These are phyloP conservation scores for Neomorphus geoffroyi DNA, from an alignment of 2,797 vertebrate species.

Conservation along the genomic window DNA sequence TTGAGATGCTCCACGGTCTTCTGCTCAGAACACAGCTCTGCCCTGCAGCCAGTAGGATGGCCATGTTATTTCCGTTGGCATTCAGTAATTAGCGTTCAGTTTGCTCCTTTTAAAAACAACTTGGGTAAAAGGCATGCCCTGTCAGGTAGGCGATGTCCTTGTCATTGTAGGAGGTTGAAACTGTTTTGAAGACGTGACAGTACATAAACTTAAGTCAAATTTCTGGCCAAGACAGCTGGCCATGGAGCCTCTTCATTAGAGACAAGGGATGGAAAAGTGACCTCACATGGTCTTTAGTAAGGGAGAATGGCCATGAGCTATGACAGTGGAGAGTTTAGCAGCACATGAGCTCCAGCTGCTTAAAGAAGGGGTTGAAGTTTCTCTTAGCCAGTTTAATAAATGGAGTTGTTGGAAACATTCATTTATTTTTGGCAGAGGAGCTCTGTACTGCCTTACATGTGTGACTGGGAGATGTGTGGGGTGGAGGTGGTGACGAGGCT, in stretches of 20 bases:
- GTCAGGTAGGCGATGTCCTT: not conserved
- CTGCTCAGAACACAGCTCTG: not conserved
- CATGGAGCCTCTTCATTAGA: fast-evolving
- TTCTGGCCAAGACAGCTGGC: not conserved
- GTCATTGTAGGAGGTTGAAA: fast-evolving
- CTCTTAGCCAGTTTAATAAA: not conserved
- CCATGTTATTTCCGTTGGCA: not conserved
- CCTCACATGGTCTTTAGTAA: fast-evolving
- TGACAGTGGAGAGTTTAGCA: not conserved
- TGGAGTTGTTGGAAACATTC: not conserved
- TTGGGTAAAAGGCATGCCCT: not conserved
- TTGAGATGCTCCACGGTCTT: not conserved
- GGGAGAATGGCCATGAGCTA: not conserved
- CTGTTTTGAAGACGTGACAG: not conserved
- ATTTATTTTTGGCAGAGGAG: not conserved
- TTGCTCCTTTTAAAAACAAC: not conserved
- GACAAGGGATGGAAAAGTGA: not conserved
- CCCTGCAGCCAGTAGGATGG: not conserved
- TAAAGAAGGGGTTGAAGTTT: not conserved
- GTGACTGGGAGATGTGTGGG: fast-evolving
- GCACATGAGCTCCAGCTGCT: not conserved
- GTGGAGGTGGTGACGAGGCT: not conserved
- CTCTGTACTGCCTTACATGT: fast-evolving
- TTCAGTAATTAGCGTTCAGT: not conserved
- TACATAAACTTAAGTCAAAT: not conserved